Evolutionary conservation across 2,113 vertebrate genomes (phyloP).

Genomic region (Mohoua ochrocephala): DNA sequence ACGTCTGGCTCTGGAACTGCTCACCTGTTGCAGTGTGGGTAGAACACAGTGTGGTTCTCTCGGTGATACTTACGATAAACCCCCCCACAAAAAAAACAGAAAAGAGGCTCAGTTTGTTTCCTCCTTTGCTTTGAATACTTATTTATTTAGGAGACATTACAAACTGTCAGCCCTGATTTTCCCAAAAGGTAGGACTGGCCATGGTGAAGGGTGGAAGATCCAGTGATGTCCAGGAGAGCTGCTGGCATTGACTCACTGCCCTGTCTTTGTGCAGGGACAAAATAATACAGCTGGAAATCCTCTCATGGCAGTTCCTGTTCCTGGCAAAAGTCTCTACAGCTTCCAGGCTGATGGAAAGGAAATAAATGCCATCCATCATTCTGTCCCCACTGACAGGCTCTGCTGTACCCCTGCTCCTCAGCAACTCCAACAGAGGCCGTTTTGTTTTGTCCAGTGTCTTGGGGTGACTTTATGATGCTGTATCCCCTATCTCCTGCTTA

Average conservation of each 20-base stretch:
- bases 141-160: neutral
- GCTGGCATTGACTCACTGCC: neutral
- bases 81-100: rapidly evolving
- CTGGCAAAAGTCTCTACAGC: neutral
- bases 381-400: neutral
- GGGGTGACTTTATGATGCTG: too few relatives aligned
- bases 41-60: neutral
- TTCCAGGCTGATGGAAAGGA: neutral
- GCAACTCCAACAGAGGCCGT: neutral
- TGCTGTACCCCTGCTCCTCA: neutral
- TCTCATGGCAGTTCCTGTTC: neutral
- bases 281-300: neutral
- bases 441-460: neutral
- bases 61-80: neutral
- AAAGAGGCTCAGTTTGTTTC: neutral
- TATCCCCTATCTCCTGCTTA: too few relatives aligned
- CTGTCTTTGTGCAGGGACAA: neutral
- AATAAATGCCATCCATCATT: neutral
- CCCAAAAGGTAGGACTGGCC: neutral
- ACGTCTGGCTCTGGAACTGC: neutral
- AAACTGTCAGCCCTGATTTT: neutral
- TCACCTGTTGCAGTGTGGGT: neutral
- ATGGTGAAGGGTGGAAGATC: neutral
- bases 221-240: neutral
- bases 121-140: neutral